These are phyloP conservation scores for Plecotus auritus DNA, from an alignment of 2,113 vertebrate genomes.

Conservation along the genomic window DNA sequence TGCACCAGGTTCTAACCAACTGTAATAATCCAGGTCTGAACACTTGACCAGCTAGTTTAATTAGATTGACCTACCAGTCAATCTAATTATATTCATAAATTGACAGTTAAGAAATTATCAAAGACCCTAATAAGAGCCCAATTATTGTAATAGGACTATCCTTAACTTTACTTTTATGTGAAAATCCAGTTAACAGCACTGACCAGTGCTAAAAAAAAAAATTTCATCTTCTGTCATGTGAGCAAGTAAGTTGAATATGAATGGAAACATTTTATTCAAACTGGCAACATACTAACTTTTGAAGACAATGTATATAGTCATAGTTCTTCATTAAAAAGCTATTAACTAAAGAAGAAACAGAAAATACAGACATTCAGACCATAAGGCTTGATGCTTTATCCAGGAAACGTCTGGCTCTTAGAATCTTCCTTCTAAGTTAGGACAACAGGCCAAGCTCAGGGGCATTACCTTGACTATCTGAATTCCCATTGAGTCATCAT, in stretches of 20 bases:
- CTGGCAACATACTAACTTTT: conserved; percentile 4
- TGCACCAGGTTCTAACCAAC: background rate
- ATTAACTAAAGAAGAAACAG: background rate
- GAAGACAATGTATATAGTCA: background rate
- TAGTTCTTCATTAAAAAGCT: background rate
- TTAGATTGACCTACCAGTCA: background rate
- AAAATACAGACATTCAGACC: background rate
- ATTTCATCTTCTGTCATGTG: background rate
- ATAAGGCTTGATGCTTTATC: background rate
- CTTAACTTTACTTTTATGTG: background rate
- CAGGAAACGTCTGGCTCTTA: background rate
- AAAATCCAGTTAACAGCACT: conserved; percentile 28
- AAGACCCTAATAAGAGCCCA: conserved; percentile 10
- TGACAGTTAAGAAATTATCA: conserved; percentile 16
- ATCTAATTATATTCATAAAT: background rate
- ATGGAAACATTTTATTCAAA: background rate
- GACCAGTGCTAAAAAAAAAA: background rate
- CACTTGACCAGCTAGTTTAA: background rate
- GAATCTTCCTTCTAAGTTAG: background rate
- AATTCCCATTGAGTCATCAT: conserved; percentile 97
- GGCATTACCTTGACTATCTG: conserved; percentile 96
- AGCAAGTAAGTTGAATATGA: background rate
- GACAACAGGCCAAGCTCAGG: background rate
- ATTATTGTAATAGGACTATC: conserved; percentile 29
- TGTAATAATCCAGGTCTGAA: background rate